Evolutionary conservation across 1,140 invertebrate species (phyloP).

Genomic region (Apis florea): DNA sequence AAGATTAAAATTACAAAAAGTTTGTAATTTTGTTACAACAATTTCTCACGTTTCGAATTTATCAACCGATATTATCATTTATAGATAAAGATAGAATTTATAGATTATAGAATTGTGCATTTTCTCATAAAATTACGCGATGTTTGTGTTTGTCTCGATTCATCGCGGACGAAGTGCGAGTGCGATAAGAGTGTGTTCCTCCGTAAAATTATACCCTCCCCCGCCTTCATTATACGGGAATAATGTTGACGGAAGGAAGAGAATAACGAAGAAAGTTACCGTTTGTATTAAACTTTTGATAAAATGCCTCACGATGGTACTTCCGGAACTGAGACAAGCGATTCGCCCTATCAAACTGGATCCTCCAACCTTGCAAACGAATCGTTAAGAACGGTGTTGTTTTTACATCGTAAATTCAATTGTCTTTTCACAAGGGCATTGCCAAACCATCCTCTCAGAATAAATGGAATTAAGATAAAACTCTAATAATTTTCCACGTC

Average conservation of each 20-base stretch:
- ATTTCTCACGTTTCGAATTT: background rate
- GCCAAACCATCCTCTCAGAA: background rate
- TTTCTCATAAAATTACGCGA: background rate
- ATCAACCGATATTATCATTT: too few relatives aligned
- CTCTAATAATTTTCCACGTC: background rate
- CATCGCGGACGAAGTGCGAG: slow-evolving; percentile 44
- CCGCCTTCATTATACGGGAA: slow-evolving; percentile 71
- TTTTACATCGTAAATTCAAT: slow-evolving; percentile 42
- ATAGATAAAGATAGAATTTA: too few relatives aligned
- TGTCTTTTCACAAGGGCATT: background rate
- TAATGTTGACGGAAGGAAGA: slow-evolving; percentile 72
- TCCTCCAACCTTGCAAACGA: slow-evolving; percentile 47
- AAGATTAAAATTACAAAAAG: too few relatives aligned
- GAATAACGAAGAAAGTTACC: slow-evolving; percentile 73
- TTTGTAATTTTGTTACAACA: too few relatives aligned
- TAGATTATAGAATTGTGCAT: too few relatives aligned
- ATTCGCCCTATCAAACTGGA: slow-evolving; percentile 62
- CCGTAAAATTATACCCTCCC: slow-evolving; percentile 66
- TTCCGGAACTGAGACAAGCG: slow-evolving; percentile 46
- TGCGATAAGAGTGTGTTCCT: slow-evolving; percentile 60
- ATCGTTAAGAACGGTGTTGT: slow-evolving; percentile 38
- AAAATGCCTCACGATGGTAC: slow-evolving; percentile 55
- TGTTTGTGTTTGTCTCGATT: slow-evolving; percentile 51
- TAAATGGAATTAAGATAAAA: slow-evolving; percentile 9
- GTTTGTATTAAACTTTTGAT: slow-evolving; percentile 68